These are phyloP conservation scores for Trachurus trachurus DNA, from an alignment of 2,797 vertebrate species.

Conservation along the genomic window DNA sequence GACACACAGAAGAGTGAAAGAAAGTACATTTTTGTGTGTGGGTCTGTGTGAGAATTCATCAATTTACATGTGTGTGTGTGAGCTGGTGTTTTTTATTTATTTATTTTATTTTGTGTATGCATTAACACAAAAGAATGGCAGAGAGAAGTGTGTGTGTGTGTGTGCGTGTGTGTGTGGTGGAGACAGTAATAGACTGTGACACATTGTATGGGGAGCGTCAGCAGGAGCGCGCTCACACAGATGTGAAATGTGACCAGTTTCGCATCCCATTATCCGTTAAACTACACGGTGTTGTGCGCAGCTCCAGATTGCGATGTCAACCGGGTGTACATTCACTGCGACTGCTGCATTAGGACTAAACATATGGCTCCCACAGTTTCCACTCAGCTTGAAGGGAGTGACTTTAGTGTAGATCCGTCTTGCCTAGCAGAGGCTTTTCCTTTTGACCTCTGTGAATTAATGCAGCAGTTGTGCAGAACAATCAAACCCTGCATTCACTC, in stretches of 20 bases:
- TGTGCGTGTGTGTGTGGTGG: constrained; percentile 31
- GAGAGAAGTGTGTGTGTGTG: constrained; percentile 41
- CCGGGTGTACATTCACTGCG: constrained; percentile 27
- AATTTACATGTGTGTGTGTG: constrained; percentile 1
- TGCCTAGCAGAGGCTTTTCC: constrained; percentile 42
- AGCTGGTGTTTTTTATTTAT: background rate
- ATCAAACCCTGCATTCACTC: background rate
- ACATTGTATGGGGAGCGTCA: constrained; percentile 47
- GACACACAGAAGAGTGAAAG: constrained; percentile 9
- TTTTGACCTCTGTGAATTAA: constrained; percentile 53
- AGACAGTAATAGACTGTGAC: constrained; percentile 68
- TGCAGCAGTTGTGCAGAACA: constrained; percentile 31
- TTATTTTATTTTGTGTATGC: background rate
- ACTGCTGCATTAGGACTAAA: constrained; percentile 46
- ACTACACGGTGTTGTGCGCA: constrained; percentile 18
- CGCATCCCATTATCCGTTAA: constrained; percentile 67
- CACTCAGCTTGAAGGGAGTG: constrained; percentile 8
- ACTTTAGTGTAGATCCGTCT: constrained; percentile 53
- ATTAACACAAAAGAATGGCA: constrained; percentile 36
- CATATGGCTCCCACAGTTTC: constrained; percentile 48
- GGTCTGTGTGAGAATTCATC: constrained; percentile 1
- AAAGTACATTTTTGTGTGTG: constrained; percentile 21
- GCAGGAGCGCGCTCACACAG: constrained; percentile 56
- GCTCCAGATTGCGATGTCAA: constrained; percentile 69
- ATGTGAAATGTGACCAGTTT: constrained; percentile 72